Conservation (phyloP, 1,140 invertebrate genomes). For the Dufourea novaeangliae region DNA sequence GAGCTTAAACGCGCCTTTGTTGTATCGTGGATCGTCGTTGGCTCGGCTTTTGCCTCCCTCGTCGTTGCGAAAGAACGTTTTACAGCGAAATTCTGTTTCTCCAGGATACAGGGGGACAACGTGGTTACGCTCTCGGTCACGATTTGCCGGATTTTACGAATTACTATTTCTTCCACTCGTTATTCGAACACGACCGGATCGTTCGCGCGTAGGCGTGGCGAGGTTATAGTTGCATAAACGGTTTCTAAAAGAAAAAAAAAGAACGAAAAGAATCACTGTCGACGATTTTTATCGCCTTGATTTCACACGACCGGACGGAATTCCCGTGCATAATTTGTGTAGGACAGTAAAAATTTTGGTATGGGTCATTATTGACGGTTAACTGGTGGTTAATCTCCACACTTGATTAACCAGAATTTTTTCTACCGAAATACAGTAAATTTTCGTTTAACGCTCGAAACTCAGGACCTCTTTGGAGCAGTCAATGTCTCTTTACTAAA, state of each 20-base stretch:
- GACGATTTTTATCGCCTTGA: background rate
- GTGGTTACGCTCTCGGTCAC: background rate
- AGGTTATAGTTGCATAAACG: background rate
- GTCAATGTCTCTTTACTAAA: too few relatives aligned
- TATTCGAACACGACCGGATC: background rate
- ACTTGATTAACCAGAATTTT: too few relatives aligned
- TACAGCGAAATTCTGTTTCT: slow-evolving; percentile 8
- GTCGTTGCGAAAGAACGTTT: slow-evolving; percentile 2
- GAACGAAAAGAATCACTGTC: too few relatives aligned
- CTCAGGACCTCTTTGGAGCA: too few relatives aligned
- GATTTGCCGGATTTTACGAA: background rate
- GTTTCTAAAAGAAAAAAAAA: background rate
- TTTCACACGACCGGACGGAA: background rate
- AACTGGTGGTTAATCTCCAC: too few relatives aligned
- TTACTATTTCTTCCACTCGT: slow-evolving; percentile 10
- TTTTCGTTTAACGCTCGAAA: too few relatives aligned
- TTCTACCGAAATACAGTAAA: too few relatives aligned
- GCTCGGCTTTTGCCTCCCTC: background rate
- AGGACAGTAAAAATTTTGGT: too few relatives aligned
- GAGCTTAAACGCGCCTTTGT: background rate
- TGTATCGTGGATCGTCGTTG: background rate
- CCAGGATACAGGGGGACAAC: slow-evolving; percentile 6
- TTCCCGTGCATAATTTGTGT: too few relatives aligned
- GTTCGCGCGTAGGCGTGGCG: background rate
- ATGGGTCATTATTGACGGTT: too few relatives aligned